Conservation (phyloP, 2,113 vertebrate species). For the Xenopus borealis region DNA sequence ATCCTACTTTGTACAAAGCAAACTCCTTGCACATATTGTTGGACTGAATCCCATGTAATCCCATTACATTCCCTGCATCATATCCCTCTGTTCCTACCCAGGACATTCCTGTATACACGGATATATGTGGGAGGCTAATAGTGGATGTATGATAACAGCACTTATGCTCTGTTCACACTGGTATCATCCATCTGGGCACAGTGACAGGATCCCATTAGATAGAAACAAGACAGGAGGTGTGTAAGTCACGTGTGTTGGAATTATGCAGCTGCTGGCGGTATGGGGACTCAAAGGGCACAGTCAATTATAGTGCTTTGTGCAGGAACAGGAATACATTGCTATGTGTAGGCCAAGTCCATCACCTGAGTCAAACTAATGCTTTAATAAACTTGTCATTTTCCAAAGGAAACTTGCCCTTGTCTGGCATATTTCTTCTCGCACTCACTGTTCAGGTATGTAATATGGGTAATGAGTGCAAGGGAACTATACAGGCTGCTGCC, state of each 20-base stretch:
- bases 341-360: too few relatives aligned
- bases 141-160: not conserved
- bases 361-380: too few relatives aligned
- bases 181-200: not conserved
- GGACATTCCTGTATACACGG: not conserved
- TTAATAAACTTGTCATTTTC: too few relatives aligned
- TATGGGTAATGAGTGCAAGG: too few relatives aligned
- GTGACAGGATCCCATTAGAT: not conserved
- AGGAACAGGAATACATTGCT: too few relatives aligned
- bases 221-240: not conserved
- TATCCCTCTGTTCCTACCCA: not conserved
- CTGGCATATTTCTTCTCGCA: too few relatives aligned
- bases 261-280: not conserved
- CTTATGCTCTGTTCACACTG: not conserved
- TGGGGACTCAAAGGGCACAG: too few relatives aligned
- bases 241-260: not conserved
- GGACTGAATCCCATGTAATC: conserved; percentile 22
- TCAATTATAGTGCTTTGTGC: too few relatives aligned
- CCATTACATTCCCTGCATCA: not conserved
- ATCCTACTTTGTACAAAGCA: not conserved
- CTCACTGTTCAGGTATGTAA: too few relatives aligned
- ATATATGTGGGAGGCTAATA: not conserved
- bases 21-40: not conserved
- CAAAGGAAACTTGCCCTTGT: too few relatives aligned
- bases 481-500: too few relatives aligned